phyloP scores from a whole-genome alignment of 2,888 invertebrate species.

The Magallana nippona region DNA sequence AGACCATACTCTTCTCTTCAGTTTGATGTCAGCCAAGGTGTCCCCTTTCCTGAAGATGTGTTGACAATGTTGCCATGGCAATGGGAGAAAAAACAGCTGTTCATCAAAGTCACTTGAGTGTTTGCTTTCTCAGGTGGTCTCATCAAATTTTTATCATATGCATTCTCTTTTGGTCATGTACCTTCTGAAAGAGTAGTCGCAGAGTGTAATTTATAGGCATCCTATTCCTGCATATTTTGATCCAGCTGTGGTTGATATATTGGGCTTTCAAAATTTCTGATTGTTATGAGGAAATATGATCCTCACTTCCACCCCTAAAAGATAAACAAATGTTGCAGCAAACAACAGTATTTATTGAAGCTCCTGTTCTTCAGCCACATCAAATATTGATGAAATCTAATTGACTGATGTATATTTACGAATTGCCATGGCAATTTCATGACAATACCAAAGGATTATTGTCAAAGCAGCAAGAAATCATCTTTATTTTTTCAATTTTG shows the following conservation, averaged over 20 bases:
- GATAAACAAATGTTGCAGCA: neutral
- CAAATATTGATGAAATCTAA: neutral
- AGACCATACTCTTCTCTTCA: neutral
- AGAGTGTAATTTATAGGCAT: neutral
- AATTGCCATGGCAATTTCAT: slow-evolving; percentile 24
- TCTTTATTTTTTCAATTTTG: slow-evolving; percentile 1
- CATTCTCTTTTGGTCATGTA: slow-evolving; percentile 10
- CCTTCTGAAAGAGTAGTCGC: neutral
- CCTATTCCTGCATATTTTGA: neutral
- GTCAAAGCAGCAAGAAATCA: neutral
- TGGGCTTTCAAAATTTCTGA: neutral
- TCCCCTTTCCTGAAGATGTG: neutral
- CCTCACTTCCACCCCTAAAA: neutral
- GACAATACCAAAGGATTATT: neutral
- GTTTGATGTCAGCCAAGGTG: slow-evolving; percentile 17
- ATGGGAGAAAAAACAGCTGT: slow-evolving; percentile 8
- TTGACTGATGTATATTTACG: slow-evolving; percentile 7
- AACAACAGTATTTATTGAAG: neutral
- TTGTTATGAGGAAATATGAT: slow-evolving; percentile 21
- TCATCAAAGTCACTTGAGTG: slow-evolving; percentile 5
- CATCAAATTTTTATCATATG: slow-evolving; percentile 27
- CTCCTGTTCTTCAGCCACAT: neutral
- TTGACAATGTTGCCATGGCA: slow-evolving; percentile 23
- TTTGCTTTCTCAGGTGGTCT: slow-evolving; percentile 29
- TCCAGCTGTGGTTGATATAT: neutral